Base-by-base conservation (phyloP, 2,888 invertebrate species). In the Heliconius aoede region DNA sequence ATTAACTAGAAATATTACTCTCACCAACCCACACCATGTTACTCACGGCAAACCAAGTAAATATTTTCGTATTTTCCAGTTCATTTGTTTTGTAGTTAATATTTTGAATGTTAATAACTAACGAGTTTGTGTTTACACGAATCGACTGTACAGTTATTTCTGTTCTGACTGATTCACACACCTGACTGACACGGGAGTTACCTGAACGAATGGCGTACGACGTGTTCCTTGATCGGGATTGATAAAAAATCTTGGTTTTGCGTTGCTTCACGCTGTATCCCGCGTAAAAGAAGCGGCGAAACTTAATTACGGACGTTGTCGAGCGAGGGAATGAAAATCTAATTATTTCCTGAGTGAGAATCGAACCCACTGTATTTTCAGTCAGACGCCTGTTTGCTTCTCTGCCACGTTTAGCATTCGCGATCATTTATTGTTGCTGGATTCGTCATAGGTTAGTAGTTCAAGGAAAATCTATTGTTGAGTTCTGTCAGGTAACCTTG, bases 371-470 rank as follows among this genome's bases (percentile, higher is more conserved):
- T 1, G n/a, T 21, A 9, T n/a, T 51, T 9, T 55, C 9, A 9
- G n/a, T n/a, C 3, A 9, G 55, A n/a, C 55, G 55, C n/a, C n/a
- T n/a, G n/a, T n/a, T 46, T 3, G 46, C 18, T 46, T 7, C 46
- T 46, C 18, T 7, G 46, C 46, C 46, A 46, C 46, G n/a, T n/a
- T 69, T 55, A 32, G 32, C 30, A 18, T 69, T 69, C 30, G 13
- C 51, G 55, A 55, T 30, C 7, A 55, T n/a, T 68, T 46, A 67
- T 46, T 68, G 24, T 26, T 30, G 32, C 51, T 69, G 55, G 24
- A 69, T 18, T 81, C 84, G 79, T 74, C 79, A 81, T 81, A 83
- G 85, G 84, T 84, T 80, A 83, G 75, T 81, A 76, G 85, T 83
- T 85, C 86, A 85, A 84, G 84, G 85, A 78, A 80, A 73, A 55